These are phyloP conservation scores for Octonoba sinensis DNA, from an alignment of 2,888 invertebrate species.

Conservation along the genomic window DNA sequence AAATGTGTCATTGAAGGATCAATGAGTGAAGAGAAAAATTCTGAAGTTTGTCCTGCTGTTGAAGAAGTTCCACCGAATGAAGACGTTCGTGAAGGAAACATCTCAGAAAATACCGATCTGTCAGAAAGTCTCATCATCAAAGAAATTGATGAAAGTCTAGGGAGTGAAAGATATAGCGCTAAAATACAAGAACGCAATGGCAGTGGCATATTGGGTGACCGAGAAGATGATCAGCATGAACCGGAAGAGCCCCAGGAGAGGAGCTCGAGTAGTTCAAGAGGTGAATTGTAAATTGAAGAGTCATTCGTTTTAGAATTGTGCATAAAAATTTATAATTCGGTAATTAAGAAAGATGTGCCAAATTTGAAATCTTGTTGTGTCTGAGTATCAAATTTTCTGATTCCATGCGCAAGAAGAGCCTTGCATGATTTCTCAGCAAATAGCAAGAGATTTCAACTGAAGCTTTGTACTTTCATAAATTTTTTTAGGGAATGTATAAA, in stretches of 20 bases:
- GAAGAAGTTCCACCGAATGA: neutral
- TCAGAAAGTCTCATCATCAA: conserved; percentile 11
- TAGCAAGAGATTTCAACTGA: neutral
- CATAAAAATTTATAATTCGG: no score
- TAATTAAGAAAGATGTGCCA: conserved; percentile 33
- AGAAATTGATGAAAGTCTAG: conserved; percentile 11
- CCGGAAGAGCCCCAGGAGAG: conserved; percentile 46
- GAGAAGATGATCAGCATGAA: conserved; percentile 24
- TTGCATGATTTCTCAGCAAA: no score
- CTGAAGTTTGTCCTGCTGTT: no score
- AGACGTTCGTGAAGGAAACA: neutral
- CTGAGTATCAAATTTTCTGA: no score
- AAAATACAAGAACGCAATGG: conserved; percentile 47
- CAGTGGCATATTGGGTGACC: conserved; percentile 42
- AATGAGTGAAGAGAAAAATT: neutral
- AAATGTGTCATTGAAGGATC: neutral
- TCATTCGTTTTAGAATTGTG: no score
- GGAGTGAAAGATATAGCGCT: conserved; percentile 33
- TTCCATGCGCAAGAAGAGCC: no score
- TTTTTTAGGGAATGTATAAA: no score
- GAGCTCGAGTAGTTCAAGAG: conserved; percentile 56
- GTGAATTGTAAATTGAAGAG: conserved; percentile 31
- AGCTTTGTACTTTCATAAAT: neutral
- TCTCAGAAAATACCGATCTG: conserved; percentile 8
- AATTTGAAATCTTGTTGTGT: conserved; percentile 13